These are phyloP conservation scores for Anas georgica DNA, from an alignment of 2,797 vertebrate genomes.

Conservation along the genomic window DNA sequence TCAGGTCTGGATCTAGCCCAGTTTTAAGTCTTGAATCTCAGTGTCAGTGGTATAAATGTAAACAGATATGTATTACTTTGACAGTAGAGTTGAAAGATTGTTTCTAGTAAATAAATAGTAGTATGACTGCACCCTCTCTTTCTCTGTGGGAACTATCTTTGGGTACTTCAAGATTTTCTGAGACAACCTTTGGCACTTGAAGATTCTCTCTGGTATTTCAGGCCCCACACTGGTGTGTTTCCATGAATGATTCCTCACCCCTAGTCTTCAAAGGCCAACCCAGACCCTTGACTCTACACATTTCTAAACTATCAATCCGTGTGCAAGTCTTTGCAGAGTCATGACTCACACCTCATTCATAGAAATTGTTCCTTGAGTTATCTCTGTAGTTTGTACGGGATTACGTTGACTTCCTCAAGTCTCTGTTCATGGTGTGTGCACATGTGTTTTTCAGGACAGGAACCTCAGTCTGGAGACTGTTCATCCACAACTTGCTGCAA, in stretches of 20 bases:
- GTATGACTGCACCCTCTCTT: background rate
- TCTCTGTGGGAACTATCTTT: background rate
- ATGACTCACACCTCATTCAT: background rate
- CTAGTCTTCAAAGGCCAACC: background rate
- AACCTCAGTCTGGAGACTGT: background rate
- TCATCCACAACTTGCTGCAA: background rate
- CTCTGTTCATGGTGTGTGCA: background rate
- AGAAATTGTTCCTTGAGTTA: background rate
- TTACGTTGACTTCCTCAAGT: background rate
- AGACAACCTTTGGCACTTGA: background rate
- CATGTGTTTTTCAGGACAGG: background rate
- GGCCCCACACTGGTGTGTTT: background rate
- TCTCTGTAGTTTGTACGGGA: background rate
- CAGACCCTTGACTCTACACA: background rate
- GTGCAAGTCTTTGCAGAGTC: background rate
- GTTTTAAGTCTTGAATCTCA: constrained; percentile 7
- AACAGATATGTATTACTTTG: constrained; percentile 6
- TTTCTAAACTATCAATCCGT: background rate
- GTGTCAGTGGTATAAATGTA: constrained; percentile 30
- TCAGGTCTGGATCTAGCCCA: background rate
- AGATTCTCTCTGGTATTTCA: background rate
- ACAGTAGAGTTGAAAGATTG: background rate
- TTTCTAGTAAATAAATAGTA: constrained; percentile 44
- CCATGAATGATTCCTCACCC: background rate
- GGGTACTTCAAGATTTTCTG: background rate